phyloP scores from a whole-genome alignment of 2,797 vertebrate species.

The Atherinosoma microstoma region DNA sequence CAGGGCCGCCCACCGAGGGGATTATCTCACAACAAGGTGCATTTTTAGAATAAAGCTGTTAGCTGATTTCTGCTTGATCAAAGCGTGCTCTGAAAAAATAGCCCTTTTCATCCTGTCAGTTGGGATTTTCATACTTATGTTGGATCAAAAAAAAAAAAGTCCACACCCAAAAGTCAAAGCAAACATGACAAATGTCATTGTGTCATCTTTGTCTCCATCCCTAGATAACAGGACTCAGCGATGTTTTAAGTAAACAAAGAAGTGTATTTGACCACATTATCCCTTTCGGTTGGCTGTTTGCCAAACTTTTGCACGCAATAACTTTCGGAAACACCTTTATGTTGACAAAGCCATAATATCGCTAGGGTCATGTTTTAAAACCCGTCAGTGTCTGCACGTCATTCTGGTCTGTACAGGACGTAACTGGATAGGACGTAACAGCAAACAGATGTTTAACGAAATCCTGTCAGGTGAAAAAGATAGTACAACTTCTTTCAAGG shows the following conservation, averaged over 20 bases:
- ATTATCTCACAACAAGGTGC: background rate
- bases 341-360: constrained; percentile 13
- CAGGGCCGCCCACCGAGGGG: background rate
- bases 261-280: constrained; percentile 17
- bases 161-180: constrained; percentile 55
- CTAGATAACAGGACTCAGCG: constrained; percentile 8
- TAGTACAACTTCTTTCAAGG: background rate
- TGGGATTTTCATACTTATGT: background rate
- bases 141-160: constrained; percentile 1
- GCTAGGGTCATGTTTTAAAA: background rate
- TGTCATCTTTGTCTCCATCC: constrained; percentile 28
- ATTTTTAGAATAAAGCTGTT: constrained; percentile 4
- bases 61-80: constrained; percentile 17
- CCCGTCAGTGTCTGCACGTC: background rate
- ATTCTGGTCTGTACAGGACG: background rate
- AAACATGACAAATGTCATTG: constrained; percentile 46
- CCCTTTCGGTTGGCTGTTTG: constrained; percentile 35
- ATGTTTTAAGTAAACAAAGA: constrained; percentile 43
- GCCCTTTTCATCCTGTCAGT: constrained; percentile 11
- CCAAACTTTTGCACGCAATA: background rate
- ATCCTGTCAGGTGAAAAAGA: background rate
- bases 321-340: constrained; percentile 2
- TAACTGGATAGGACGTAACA: background rate
- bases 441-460: background rate
- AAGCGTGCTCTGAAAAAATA: constrained; percentile 13